phyloP scores from a whole-genome alignment of 1,140 invertebrate species.

The Subanguina moxae region DNA sequence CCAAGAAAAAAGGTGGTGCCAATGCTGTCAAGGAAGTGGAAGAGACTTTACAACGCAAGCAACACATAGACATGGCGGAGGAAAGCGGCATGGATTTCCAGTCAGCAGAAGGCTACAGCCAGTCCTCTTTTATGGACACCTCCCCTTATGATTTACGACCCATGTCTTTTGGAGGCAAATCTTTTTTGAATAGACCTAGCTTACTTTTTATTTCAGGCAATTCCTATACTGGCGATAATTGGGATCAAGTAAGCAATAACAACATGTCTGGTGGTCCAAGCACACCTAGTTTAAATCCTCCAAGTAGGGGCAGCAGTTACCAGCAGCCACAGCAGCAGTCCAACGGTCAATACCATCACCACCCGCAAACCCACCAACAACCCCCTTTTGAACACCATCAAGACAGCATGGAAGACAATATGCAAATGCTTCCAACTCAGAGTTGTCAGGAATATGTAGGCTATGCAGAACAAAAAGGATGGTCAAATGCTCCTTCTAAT shows the following conservation, averaged over 20 bases:
- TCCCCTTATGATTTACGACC: not conserved
- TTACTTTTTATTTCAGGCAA: not conserved
- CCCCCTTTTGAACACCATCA: not conserved
- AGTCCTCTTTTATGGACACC: constrained; percentile 1
- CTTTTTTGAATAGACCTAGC: not conserved
- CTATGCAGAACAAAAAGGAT: no score
- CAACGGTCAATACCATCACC: not conserved
- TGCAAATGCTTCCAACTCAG: constrained; percentile 1
- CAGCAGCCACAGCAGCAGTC: not conserved
- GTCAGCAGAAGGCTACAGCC: not conserved
- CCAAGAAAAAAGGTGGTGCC: constrained; percentile 23
- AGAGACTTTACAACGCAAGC: not conserved
- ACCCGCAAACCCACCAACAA: not conserved
- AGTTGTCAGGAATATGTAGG: not conserved
- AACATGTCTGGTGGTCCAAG: not conserved
- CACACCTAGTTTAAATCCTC: not conserved
- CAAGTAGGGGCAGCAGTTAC: not conserved
- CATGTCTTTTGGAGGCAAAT: constrained; percentile 6
- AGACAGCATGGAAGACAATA: not conserved
- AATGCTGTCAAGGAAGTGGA: not conserved
- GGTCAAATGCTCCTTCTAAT: not conserved
- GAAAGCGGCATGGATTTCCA: not conserved
- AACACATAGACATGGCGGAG: not conserved
- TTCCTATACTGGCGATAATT: not conserved
- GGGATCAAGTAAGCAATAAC: not conserved